Conservation (phyloP, 2,797 vertebrate species). For the Sebastes hubbsi region DNA sequence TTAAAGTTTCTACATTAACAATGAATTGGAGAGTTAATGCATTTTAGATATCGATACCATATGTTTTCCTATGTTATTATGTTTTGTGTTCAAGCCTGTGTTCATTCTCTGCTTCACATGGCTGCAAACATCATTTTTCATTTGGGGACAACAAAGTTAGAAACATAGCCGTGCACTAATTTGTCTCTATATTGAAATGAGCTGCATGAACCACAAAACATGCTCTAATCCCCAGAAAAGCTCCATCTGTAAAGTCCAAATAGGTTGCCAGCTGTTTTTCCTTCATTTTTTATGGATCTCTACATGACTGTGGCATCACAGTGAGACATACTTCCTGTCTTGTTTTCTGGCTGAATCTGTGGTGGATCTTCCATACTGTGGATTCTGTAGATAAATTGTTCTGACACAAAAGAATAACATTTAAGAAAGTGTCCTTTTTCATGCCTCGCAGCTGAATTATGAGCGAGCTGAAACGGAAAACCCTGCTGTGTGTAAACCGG, state of each 20-base stretch:
- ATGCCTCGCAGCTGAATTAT: constrained; percentile 30
- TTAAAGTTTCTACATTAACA: not conserved
- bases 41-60: not conserved
- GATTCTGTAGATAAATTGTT: constrained; percentile 31
- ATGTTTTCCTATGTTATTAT: not conserved
- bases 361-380: constrained; percentile 6
- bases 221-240: not conserved
- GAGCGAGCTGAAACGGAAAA: constrained; percentile 61
- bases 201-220: not conserved
- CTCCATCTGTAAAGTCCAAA: not conserved
- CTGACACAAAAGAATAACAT: constrained; percentile 57
- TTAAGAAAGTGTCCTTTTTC: constrained; percentile 36
- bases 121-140: not conserved
- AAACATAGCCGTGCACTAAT: not conserved
- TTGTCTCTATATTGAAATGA: constrained; percentile 4
- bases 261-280: constrained; percentile 28
- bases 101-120: not conserved
- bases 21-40: not conserved
- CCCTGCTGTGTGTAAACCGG: constrained; percentile 34
- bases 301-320: constrained; percentile 20
- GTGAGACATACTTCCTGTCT: constrained; percentile 17
- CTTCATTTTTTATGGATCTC: not conserved
- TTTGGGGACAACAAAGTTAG: not conserved
- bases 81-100: not conserved
- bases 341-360: constrained; percentile 31